Base-by-base conservation (phyloP, 2,888 invertebrate genomes). In the Notodonta ziczac region DNA sequence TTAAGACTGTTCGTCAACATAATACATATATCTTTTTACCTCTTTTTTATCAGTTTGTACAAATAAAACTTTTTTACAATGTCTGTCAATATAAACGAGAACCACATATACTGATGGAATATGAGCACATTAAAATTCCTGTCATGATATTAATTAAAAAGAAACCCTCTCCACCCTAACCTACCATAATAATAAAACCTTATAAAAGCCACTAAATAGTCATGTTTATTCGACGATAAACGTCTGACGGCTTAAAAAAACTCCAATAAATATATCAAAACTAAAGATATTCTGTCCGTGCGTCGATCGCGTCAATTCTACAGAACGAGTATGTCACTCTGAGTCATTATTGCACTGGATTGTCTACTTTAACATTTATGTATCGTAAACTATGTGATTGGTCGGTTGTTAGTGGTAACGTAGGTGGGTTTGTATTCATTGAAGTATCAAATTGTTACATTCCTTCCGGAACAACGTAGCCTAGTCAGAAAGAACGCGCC, bases 131-230 rank as follows among this genome's bases (percentile, higher is more conserved):
- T 24, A 24, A 24, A 24, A 24, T 24, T 24, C 9, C 42, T 42
- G 4, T 42, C 42, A 10, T 1, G 42, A 42, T 40, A 42, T 42
- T 35, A 35, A 35, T 8, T 42, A 42, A 16, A 51, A 51, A 24
- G 24, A 24, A 9, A n/a, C 53, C 5, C 3, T 55, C 61, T 86
- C 89, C 86, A 84, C 24, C 71, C 59, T 63, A 74, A 69, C 69
- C 50, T 50, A 65, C 46, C 87, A 0, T 61, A 67, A 66, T 50
- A 81, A 86, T 89, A 87, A 90, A 89, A 86, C 80, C 84, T 85
- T 88, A 87, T 88, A 88, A 90, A 88, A 77, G 84, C 83, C 80
- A 90, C 88, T 91, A 91, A 91, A 91, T 87, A 90, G 85, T 88
- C 75, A 87, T 88, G 84, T 91, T 91, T 90, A 91, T 91, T 74